A percentile compares a stretch with the other conserved stretches of the same genome.
Evolutionary conservation across 64 coral and sea anemone genomes (phyloP).

Genomic region (Dendronephthya gigantea): DNA sequence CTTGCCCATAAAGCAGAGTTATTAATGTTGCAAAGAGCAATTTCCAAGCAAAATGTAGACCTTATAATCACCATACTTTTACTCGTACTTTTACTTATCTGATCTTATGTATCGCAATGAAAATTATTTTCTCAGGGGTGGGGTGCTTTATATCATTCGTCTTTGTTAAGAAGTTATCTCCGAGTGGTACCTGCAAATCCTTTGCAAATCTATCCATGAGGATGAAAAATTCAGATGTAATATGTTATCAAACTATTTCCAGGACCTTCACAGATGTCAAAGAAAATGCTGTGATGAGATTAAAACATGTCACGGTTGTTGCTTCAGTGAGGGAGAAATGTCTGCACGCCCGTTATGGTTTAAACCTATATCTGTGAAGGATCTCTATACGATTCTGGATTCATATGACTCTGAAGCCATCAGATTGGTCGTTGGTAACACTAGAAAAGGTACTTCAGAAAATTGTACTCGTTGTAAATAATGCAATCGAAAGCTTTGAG

Average conservation of each 20-base stretch:
- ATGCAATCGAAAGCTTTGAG: too few species aligned
- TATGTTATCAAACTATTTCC: background rate
- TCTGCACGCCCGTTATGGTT: slow-evolving; percentile 45
- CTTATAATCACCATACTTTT: too few species aligned
- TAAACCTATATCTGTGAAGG: slow-evolving; percentile 38
- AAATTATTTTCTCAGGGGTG: too few species aligned
- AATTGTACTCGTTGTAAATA: background rate
- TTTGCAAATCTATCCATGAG: too few species aligned
- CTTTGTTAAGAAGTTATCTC: too few species aligned
- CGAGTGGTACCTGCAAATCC: too few species aligned
- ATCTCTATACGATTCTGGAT: slow-evolving; percentile 34
- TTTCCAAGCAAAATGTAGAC: too few species aligned
- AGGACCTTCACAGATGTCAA: background rate
- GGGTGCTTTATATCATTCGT: too few species aligned
- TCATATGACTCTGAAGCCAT: background rate
- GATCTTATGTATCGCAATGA: too few species aligned
- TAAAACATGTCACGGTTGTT: background rate
- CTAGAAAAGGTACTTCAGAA: slow-evolving; percentile 90
- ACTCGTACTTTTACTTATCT: too few species aligned
- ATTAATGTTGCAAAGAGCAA: too few species aligned
- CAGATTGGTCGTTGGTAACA: slow-evolving; percentile 47
- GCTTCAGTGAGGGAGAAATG: background rate
- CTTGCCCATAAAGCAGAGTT: too few species aligned
- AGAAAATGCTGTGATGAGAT: background rate
- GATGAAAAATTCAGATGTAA: background rate